Conservation (phyloP, 1,140 invertebrate genomes). For the Euwallacea fornicatus region DNA sequence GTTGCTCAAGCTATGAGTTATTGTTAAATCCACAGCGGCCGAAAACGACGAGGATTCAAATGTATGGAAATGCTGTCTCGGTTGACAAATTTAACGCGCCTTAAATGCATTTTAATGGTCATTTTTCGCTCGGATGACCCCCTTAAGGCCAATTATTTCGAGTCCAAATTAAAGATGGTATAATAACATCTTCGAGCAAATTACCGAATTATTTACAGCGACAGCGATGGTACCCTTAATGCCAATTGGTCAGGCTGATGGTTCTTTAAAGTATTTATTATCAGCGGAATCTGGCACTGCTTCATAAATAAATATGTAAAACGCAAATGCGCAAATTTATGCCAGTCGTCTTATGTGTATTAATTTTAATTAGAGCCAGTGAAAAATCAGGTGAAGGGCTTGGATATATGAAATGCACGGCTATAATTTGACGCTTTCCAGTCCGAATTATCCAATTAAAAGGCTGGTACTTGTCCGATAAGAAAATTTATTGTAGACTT, state of each 20-base stretch:
- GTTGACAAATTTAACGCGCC: too few relatives aligned
- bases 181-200: neutral
- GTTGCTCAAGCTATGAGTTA: constrained; percentile 1
- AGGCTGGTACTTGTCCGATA: constrained; percentile 6
- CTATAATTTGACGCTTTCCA: constrained; percentile 17
- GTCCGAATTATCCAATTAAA: constrained; percentile 17
- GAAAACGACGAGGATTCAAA: too few relatives aligned
- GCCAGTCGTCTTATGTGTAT: neutral
- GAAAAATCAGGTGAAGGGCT: constrained; percentile 12
- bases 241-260: neutral
- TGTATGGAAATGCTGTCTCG: too few relatives aligned
- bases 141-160: too few relatives aligned
- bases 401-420: neutral
- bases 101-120: too few relatives aligned
- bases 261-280: constrained; percentile 2
- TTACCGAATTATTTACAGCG: constrained; percentile 1
- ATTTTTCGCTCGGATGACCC: too few relatives aligned
- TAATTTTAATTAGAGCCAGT: constrained; percentile 12
- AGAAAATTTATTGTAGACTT: constrained; percentile 13
- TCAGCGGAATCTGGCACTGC: neutral
- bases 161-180: too few relatives aligned
- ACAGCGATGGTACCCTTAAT: constrained; percentile 1
- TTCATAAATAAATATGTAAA: neutral
- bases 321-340: constrained; percentile 7
- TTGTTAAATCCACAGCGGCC: too few relatives aligned